phyloP scores from a whole-genome alignment of 2,113 vertebrate genomes.

The Bothrops jararaca region DNA sequence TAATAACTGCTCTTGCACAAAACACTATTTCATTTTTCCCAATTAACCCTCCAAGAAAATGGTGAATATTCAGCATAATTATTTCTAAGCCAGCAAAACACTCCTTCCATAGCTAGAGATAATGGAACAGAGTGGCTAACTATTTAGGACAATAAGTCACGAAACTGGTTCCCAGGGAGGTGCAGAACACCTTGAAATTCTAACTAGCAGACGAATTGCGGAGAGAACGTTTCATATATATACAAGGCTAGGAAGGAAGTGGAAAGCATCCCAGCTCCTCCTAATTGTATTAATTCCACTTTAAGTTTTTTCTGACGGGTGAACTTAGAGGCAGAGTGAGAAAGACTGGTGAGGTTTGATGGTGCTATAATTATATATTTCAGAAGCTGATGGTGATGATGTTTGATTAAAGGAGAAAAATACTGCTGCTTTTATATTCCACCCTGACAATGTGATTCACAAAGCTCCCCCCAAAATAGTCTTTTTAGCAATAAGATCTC shows the following conservation, averaged over 20 bases:
- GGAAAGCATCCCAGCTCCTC: not conserved
- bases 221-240: conserved; percentile 27
- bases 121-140: conserved; percentile 34
- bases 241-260: not conserved
- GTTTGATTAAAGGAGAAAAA: not conserved
- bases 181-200: not conserved
- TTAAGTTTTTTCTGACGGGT: not conserved
- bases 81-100: conserved; percentile 50
- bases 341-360: not conserved
- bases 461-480: not conserved
- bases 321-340: not conserved
- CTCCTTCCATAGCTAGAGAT: conserved; percentile 29
- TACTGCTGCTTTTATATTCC: not conserved
- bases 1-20: conserved; percentile 52
- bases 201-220: conserved; percentile 27
- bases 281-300: not conserved
- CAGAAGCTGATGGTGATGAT: not conserved
- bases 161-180: conserved; percentile 19
- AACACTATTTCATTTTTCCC: conserved; percentile 48
- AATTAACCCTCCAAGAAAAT: conserved; percentile 54
- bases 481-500: not conserved
- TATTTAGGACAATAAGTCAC: conserved; percentile 12
- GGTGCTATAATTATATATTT: not conserved
- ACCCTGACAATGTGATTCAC: not conserved
- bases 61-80: conserved; percentile 52